phyloP scores from a whole-genome alignment of 2,113 vertebrate genomes.

The Aegypius monachus region DNA sequence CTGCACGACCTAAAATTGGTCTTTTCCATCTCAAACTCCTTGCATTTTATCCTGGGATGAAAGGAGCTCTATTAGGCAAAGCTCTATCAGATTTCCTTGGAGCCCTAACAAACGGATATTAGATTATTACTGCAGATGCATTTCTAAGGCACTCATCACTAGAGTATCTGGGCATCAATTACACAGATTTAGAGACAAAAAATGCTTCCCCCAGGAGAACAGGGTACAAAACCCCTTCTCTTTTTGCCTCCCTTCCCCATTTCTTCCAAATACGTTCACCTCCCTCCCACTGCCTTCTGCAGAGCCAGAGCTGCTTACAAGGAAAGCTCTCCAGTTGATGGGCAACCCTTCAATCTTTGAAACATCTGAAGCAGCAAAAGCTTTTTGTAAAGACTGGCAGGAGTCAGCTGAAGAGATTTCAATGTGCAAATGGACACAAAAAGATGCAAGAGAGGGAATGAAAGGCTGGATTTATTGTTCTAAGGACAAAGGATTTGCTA shows the following conservation, averaged over 20 bases:
- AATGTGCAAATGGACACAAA: constrained; percentile 65
- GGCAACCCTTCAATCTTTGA: constrained; percentile 52
- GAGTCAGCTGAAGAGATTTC: constrained; percentile 55
- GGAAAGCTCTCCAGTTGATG: not conserved
- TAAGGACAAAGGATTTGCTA: constrained; percentile 37
- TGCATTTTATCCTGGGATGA: constrained; percentile 65
- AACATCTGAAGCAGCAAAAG: constrained; percentile 50
- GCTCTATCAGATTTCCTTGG: constrained; percentile 67
- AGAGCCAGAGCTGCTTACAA: constrained; percentile 21
- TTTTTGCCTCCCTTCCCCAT: not conserved
- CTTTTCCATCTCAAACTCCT: constrained; percentile 47
- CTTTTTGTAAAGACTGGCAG: constrained; percentile 53
- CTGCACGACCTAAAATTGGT: constrained; percentile 18
- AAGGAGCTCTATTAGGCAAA: constrained; percentile 69
- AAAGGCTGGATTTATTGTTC: not conserved
- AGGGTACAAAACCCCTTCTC: constrained; percentile 6
- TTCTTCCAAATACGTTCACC: not conserved
- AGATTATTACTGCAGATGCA: constrained; percentile 67
- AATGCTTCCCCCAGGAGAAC: constrained; percentile 13
- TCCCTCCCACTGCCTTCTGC: constrained; percentile 24
- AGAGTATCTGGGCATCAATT: constrained; percentile 65
- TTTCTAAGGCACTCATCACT: constrained; percentile 64
- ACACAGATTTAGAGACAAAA: constrained; percentile 62
- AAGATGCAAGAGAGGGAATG: constrained; percentile 17
- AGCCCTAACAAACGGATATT: constrained; percentile 69